A percentile compares a stretch with the other conserved stretches of the same genome.
Evolutionary conservation across 2,797 vertebrate species (phyloP).

Genomic region (Apogon hyalosoma): DNA sequence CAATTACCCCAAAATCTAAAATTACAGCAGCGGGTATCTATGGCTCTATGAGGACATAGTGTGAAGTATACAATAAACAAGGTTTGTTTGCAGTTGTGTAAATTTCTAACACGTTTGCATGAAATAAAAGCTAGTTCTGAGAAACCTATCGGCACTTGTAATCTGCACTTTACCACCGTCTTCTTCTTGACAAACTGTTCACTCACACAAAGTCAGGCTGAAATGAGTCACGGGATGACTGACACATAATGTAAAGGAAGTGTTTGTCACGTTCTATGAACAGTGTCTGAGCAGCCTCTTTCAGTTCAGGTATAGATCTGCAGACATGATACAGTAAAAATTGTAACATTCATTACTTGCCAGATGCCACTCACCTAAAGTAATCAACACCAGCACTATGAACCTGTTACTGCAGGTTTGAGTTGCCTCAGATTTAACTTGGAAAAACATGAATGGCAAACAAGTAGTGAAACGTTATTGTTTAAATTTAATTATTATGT

Average conservation of each 20-base stretch:
- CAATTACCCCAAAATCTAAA: too few relatives aligned
- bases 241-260: slow-evolving; percentile 5
- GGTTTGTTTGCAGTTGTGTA: too few relatives aligned
- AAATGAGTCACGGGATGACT: background rate
- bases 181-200: too few relatives aligned
- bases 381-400: too few relatives aligned
- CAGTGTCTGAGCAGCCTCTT: background rate
- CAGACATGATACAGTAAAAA: slow-evolving; percentile 3
- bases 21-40: too few relatives aligned
- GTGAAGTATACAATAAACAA: background rate
- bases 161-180: background rate
- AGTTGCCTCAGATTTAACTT: too few relatives aligned
- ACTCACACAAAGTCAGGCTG: background rate
- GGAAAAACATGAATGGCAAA: too few relatives aligned
- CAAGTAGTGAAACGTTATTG: too few relatives aligned
- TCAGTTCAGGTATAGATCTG: slow-evolving; percentile 1
- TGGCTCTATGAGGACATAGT: too few relatives aligned
- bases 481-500: too few relatives aligned
- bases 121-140: background rate
- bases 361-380: background rate
- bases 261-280: slow-evolving; percentile 7
- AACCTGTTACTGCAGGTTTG: too few relatives aligned
- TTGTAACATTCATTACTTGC: background rate
- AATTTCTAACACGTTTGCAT: too few relatives aligned
- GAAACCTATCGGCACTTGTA: background rate